Conservation (phyloP, 1,140 invertebrate genomes). For the Papilio aristodemus region DNA sequence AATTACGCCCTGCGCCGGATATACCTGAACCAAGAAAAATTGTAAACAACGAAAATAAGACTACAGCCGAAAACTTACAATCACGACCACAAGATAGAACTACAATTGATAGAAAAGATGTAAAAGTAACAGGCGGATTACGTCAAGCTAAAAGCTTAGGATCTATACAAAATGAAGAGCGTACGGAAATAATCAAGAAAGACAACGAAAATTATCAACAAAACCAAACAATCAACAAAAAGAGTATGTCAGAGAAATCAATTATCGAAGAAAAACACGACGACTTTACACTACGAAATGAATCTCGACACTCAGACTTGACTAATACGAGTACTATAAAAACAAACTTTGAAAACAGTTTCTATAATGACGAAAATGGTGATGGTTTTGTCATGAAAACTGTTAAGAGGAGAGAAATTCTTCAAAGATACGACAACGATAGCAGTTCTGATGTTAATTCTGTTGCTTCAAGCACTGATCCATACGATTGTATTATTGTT, state of each 20-base stretch:
- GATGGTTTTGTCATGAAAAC: constrained; percentile 84
- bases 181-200: constrained; percentile 66
- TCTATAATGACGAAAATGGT: constrained; percentile 82
- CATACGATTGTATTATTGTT: constrained; percentile 87
- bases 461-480: constrained; percentile 84
- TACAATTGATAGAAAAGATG: constrained; percentile 77
- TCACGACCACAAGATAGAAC: constrained; percentile 63
- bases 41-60: constrained; percentile 63
- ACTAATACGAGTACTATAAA: constrained; percentile 78
- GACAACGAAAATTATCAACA: constrained; percentile 60
- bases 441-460: constrained; percentile 83
- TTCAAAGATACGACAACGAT: constrained; percentile 85
- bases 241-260: constrained; percentile 75
- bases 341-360: constrained; percentile 82
- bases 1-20: constrained; percentile 65
- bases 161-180: constrained; percentile 75
- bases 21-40: constrained; percentile 66
- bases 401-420: constrained; percentile 84
- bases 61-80: constrained; percentile 57
- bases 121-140: constrained; percentile 70
- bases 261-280: constrained; percentile 75
- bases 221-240: constrained; percentile 65
- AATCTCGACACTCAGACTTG: constrained; percentile 77
- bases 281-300: constrained; percentile 72
- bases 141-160: constrained; percentile 77